A percentile compares a stretch with the other conserved stretches of the same genome.
Evolutionary conservation across 2,888 invertebrate species (phyloP).

Genomic region (Creontiades dilutus): DNA sequence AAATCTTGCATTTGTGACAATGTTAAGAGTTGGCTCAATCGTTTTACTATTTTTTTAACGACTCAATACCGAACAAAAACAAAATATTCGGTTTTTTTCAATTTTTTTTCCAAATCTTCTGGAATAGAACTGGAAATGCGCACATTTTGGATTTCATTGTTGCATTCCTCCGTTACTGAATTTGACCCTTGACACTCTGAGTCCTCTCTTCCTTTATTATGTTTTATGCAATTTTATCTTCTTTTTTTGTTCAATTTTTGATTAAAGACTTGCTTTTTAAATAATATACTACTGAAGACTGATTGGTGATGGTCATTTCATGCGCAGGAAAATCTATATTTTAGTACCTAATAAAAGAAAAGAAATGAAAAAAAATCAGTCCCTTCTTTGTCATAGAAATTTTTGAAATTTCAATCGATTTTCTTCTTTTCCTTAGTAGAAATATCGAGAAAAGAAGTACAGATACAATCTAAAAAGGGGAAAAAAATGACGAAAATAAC

Average conservation of each 20-base stretch:
- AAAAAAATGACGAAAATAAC: slow-evolving; percentile 3
- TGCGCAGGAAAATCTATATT: slow-evolving; percentile 70
- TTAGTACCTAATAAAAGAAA: slow-evolving; percentile 75
- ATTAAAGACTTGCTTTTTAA: slow-evolving; percentile 46
- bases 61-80: too few species aligned
- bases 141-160: not conserved
- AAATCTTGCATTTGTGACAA: slow-evolving; percentile 11
- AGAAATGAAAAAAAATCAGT: slow-evolving; percentile 76
- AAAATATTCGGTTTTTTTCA: not conserved
- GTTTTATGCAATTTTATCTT: slow-evolving; percentile 45
- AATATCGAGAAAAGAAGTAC: not conserved
- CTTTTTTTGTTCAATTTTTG: slow-evolving; percentile 56
- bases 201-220: not conserved
- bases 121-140: slow-evolving; percentile 20
- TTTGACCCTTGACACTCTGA: not conserved
- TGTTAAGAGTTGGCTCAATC: slow-evolving; percentile 29
- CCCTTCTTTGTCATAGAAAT: slow-evolving; percentile 24
- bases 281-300: slow-evolving; percentile 74
- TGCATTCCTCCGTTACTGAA: slow-evolving; percentile 46
- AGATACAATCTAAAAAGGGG: not conserved
- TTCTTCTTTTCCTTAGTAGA: not conserved
- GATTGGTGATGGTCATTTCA: slow-evolving; percentile 75
- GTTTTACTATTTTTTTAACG: slow-evolving; percentile 17
- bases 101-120: not conserved
- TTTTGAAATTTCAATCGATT: not conserved